Evolutionary conservation across 2,113 vertebrate species (phyloP).

Genomic region (Nycticryphes semicollaris): DNA sequence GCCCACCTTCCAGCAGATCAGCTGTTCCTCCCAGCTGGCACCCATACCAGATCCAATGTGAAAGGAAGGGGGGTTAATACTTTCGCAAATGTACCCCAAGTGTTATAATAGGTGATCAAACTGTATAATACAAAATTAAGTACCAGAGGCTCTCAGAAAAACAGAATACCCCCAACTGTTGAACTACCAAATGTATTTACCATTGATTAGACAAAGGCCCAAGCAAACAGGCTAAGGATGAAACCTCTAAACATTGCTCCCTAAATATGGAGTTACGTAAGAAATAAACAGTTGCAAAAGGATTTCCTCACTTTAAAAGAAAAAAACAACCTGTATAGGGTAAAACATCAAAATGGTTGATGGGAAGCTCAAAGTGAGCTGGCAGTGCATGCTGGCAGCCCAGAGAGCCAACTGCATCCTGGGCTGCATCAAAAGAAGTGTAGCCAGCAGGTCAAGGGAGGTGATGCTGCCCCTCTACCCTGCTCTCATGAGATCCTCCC

Average conservation of each 20-base stretch:
- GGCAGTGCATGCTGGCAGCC: not conserved
- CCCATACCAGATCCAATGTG: not conserved
- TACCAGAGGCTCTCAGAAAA: not conserved
- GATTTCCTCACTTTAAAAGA: not conserved
- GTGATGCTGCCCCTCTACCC: not conserved
- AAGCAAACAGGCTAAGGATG: not conserved
- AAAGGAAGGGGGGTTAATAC: not conserved
- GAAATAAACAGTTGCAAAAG: not conserved
- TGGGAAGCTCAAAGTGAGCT: not conserved
- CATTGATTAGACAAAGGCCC: not conserved
- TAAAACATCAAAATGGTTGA: not conserved
- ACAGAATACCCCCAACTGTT: rapidly evolving
- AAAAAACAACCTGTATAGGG: not conserved
- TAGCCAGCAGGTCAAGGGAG: not conserved
- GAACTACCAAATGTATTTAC: not conserved
- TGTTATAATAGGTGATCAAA: not conserved
- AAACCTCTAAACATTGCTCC: not conserved
- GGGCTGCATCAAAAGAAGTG: not conserved
- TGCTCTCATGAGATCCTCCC: not conserved
- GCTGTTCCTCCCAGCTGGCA: not conserved
- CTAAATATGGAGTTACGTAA: not conserved
- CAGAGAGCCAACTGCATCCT: not conserved
- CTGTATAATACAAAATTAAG: not conserved
- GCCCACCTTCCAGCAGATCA: not conserved
- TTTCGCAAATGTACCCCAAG: not conserved